These are phyloP conservation scores for Perizoma flavofasciatum DNA, from an alignment of 2,888 invertebrate genomes.

Conservation along the genomic window DNA sequence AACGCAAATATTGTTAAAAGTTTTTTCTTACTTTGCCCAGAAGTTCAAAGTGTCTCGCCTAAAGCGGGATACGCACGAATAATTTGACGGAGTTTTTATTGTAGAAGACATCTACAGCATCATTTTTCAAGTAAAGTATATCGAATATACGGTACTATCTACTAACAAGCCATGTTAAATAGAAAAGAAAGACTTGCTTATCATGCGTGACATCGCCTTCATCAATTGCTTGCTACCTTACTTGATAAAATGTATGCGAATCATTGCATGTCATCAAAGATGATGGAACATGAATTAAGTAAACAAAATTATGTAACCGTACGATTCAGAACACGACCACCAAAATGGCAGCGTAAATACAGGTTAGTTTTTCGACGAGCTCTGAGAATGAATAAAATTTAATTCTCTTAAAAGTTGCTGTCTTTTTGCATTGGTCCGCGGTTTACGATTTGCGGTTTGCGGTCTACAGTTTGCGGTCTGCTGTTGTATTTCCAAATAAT, in stretches of 20 bases:
- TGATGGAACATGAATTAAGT: not conserved
- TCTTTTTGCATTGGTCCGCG: too few species aligned
- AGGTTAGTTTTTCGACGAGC: too few species aligned
- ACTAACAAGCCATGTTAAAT: not conserved
- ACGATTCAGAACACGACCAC: not conserved
- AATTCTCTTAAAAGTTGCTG: too few species aligned
- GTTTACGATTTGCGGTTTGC: too few species aligned
- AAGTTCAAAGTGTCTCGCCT: conserved; percentile 41
- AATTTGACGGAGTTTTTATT: conserved; percentile 50
- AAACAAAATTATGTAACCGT: not conserved
- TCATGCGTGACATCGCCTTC: not conserved
- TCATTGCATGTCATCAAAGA: not conserved
- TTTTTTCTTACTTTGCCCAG: conserved; percentile 45
- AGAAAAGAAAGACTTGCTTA: conserved; percentile 8
- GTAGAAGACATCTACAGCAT: conserved; percentile 40
- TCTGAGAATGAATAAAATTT: too few species aligned
- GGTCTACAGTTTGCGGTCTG: too few species aligned
- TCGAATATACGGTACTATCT: not conserved
- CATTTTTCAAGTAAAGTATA: too few species aligned
- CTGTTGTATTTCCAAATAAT: too few species aligned
- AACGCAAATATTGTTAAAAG: conserved; percentile 57
- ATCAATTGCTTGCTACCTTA: too few species aligned
- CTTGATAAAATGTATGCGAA: not conserved
- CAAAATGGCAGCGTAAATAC: too few species aligned
- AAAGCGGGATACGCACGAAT: conserved; percentile 39